A percentile compares a stretch with the other conserved stretches of the same genome.
Conservation (phyloP, 1,140 invertebrate genomes). For the Drosophila sp. region DNA sequence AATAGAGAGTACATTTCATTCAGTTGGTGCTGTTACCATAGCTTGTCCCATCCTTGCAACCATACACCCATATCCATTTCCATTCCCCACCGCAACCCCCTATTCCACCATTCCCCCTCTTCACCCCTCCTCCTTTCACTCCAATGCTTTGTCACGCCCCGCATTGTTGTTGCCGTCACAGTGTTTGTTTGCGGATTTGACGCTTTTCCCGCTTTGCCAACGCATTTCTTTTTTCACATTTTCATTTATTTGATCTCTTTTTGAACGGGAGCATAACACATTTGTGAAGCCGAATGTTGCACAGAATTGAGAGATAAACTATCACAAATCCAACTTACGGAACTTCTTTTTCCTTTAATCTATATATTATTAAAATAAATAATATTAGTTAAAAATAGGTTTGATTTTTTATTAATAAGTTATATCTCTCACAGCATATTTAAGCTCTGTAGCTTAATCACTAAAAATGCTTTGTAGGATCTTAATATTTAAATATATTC, state of each 20-base stretch:
- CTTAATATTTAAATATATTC: too few species aligned
- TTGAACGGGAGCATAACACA: slow-evolving; percentile 18
- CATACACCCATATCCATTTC: slow-evolving; percentile 2
- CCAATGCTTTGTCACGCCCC: slow-evolving; percentile 42
- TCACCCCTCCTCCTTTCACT: not conserved
- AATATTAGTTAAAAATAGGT: too few species aligned
- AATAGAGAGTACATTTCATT: slow-evolving; percentile 83
- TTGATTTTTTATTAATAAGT: too few species aligned
- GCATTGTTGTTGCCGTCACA: slow-evolving; percentile 76
- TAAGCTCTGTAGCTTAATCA: too few species aligned
- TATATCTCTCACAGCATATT: too few species aligned
- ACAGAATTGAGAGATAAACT: not conserved
- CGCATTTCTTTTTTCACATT: slow-evolving; percentile 42
- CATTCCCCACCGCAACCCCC: too few species aligned
- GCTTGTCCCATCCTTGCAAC: slow-evolving; percentile 11
- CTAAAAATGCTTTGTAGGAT: too few species aligned
- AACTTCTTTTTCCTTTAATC: too few species aligned
- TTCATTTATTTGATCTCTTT: slow-evolving; percentile 23
- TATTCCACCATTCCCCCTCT: slow-evolving; percentile 2
- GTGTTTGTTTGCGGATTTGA: slow-evolving; percentile 80
- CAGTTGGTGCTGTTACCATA: slow-evolving; percentile 55
- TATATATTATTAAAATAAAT: too few species aligned
- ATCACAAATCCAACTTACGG: too few species aligned
- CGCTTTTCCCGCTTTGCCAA: slow-evolving; percentile 70
- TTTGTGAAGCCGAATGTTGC: slow-evolving; percentile 34